These are phyloP conservation scores for Euphonia xanthogaster DNA, from an alignment of 2,797 vertebrate genomes.

Conservation along the genomic window DNA sequence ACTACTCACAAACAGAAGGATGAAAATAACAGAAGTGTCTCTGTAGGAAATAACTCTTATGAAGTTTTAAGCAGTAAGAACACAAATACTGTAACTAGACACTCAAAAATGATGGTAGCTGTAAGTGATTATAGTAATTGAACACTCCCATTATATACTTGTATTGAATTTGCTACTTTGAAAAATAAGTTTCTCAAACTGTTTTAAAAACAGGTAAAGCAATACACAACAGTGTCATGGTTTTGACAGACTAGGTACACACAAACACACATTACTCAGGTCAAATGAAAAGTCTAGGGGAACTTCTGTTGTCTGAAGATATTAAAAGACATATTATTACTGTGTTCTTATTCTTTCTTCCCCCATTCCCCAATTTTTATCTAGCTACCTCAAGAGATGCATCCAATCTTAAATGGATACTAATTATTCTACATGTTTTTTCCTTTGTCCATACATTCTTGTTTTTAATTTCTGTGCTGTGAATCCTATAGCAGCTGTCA, in stretches of 20 bases:
- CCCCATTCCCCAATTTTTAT: neutral
- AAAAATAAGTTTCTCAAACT: neutral
- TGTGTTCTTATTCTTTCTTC: neutral
- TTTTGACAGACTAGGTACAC: neutral
- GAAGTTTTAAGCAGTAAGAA: constrained; percentile 18
- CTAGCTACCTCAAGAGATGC: neutral
- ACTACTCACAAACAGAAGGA: neutral
- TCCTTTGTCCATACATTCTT: neutral
- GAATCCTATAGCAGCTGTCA: constrained; percentile 39
- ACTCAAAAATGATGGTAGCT: neutral
- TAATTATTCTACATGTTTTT: neutral
- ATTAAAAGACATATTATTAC: neutral
- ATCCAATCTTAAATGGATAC: neutral
- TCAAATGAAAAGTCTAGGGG: neutral
- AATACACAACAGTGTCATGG: neutral
- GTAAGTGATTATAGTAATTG: neutral
- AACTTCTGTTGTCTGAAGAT: neutral
- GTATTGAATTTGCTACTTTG: neutral
- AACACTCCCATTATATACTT: neutral
- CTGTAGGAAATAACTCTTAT: neutral
- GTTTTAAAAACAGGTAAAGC: neutral
- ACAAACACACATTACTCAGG: neutral
- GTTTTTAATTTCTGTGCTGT: constrained; percentile 34
- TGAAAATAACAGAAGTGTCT: neutral
- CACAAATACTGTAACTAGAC: neutral